Conservation (phyloP, 2,888 invertebrate species). For the Antitype chi region DNA sequence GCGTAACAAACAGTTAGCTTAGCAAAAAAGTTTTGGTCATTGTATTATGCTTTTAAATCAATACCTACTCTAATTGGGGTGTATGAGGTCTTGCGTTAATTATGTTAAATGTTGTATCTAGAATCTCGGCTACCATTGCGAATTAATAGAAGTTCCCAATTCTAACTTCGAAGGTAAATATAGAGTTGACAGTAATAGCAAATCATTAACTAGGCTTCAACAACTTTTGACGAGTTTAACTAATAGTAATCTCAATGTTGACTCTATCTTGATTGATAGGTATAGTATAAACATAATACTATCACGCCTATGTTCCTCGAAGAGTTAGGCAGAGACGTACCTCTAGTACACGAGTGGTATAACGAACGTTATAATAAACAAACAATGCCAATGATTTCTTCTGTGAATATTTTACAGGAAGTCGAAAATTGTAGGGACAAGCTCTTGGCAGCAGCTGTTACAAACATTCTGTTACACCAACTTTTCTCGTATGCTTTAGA, state of each 20-base stretch:
- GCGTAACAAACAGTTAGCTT: too few relatives aligned
- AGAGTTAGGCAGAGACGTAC: too few relatives aligned
- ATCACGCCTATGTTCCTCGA: too few relatives aligned
- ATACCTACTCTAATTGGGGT: too few relatives aligned
- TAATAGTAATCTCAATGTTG: background rate
- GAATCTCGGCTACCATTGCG: background rate
- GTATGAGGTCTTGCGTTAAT: too few relatives aligned
- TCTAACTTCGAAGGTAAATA: background rate
- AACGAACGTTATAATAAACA: background rate
- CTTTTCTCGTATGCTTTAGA: conserved; percentile 29
- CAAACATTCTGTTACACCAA: conserved; percentile 37
- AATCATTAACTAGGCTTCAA: background rate
- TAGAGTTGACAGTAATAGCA: background rate
- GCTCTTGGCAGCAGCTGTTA: conserved; percentile 22
- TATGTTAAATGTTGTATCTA: too few relatives aligned
- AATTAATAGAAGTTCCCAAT: background rate
- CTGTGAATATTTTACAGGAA: conserved; percentile 22
- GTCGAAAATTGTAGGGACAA: conserved; percentile 13
- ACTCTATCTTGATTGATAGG: background rate
- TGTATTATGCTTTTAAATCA: too few relatives aligned
- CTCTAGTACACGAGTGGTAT: background rate
- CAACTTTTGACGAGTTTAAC: background rate
- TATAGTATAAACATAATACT: too few relatives aligned
- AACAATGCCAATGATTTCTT: conserved; percentile 17
- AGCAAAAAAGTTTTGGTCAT: too few relatives aligned